These are phyloP conservation scores for Antheraea pernyi DNA, from an alignment of 1,140 invertebrate species.

Conservation along the genomic window DNA sequence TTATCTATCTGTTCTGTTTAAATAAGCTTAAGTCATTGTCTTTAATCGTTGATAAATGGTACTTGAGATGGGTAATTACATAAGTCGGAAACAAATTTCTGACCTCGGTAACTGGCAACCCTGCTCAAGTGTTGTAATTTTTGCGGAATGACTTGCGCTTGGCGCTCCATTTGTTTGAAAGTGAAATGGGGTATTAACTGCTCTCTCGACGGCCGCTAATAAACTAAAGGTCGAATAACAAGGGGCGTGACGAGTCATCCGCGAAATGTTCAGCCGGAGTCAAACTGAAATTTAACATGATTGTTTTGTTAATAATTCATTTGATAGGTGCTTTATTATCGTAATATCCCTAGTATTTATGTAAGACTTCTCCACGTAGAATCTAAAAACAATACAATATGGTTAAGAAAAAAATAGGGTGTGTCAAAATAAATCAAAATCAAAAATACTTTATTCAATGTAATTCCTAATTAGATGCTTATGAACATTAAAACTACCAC, in stretches of 20 bases:
- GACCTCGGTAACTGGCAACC: neutral
- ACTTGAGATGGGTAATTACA: neutral
- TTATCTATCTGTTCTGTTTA: too few species aligned
- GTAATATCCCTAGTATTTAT: neutral
- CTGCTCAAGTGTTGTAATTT: constrained; percentile 6
- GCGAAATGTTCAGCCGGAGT: neutral
- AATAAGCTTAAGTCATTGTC: too few species aligned
- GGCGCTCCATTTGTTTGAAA: constrained; percentile 7
- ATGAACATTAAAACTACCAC: too few species aligned
- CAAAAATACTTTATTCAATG: too few species aligned
- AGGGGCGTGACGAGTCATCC: neutral
- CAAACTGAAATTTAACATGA: neutral
- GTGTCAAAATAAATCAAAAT: too few species aligned
- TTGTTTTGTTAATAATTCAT: neutral
- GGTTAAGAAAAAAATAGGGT: too few species aligned
- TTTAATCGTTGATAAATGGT: too few species aligned
- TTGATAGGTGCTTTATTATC: neutral
- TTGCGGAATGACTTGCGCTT: constrained; percentile 12
- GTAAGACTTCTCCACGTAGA: too few species aligned
- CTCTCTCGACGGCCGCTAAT: constrained; percentile 4
- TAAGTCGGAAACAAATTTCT: neutral
- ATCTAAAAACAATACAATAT: too few species aligned
- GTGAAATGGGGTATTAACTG: constrained; percentile 12
- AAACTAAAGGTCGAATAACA: constrained; percentile 7
- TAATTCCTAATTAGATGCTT: too few species aligned